Conservation (phyloP, 2,888 invertebrate genomes). For the Sinelater perroti region DNA sequence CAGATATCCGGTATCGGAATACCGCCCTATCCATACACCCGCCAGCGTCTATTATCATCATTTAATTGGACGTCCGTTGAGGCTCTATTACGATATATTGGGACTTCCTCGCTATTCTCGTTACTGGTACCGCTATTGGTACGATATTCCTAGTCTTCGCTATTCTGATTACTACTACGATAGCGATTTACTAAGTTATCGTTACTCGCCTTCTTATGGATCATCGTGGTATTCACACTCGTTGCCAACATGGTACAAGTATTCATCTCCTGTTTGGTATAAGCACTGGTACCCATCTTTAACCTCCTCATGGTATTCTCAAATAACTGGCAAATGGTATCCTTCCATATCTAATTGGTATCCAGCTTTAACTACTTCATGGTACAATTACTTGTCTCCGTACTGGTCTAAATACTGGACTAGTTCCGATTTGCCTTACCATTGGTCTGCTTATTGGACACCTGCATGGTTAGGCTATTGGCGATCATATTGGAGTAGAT, state of each 20-base stretch:
- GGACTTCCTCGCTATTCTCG: constrained; percentile 31
- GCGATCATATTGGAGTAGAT: constrained; percentile 25
- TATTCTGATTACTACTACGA: constrained; percentile 27
- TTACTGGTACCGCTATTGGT: constrained; percentile 36
- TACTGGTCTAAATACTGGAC: constrained; percentile 35
- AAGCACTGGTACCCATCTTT: constrained; percentile 2
- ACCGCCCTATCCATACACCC: constrained; percentile 33
- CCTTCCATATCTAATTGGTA: constrained; percentile 8
- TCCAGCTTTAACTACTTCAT: constrained; percentile 12
- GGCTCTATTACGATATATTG: constrained; percentile 32
- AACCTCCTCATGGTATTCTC: neutral
- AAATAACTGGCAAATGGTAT: neutral
- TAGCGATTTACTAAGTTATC: neutral
- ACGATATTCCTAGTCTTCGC: constrained; percentile 27
- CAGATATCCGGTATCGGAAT: constrained; percentile 49
- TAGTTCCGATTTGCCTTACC: constrained; percentile 8
- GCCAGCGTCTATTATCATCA: constrained; percentile 27
- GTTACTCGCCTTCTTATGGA: constrained; percentile 22
- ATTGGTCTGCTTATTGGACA: constrained; percentile 27
- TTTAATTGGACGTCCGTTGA: constrained; percentile 38
- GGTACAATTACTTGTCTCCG: constrained; percentile 27
- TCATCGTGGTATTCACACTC: neutral
- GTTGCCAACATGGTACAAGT: constrained; percentile 19
- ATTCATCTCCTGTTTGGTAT: constrained; percentile 11
- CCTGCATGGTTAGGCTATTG: constrained; percentile 29